Conservation (phyloP, 1,140 invertebrate species). For the Papilio polytes region DNA sequence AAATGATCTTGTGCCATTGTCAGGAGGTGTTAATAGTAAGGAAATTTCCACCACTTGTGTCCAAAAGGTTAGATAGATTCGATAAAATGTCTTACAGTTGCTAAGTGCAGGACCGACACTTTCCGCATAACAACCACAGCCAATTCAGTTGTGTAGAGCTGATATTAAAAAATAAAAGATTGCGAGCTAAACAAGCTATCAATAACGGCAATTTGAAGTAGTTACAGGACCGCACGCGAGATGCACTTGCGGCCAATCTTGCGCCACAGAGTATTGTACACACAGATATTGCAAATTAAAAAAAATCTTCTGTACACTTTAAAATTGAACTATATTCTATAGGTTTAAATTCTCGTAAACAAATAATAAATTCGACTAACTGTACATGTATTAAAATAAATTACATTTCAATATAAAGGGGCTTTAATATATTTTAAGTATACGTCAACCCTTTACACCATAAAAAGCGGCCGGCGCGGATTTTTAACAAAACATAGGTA, state of each 20-base stretch:
- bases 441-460: too few relatives aligned
- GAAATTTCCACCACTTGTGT: too few relatives aligned
- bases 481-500: too few relatives aligned
- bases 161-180: constrained; percentile 24
- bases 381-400: too few relatives aligned
- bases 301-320: not conserved
- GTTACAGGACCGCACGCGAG: constrained; percentile 36
- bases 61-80: not conserved
- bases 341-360: too few relatives aligned
- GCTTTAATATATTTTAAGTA: too few relatives aligned
- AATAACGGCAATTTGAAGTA: constrained; percentile 36
- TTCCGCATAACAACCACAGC: not conserved
- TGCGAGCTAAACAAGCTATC: constrained; percentile 21
- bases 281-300: not conserved
- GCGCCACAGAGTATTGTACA: not conserved
- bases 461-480: too few relatives aligned
- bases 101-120: not conserved
- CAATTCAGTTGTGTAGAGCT: not conserved
- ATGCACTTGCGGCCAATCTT: constrained; percentile 12
- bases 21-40: too few relatives aligned
- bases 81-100: not conserved
- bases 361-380: too few relatives aligned
- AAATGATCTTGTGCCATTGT: too few relatives aligned
- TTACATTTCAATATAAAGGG: too few relatives aligned
- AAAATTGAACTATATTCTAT: too few relatives aligned